A percentile compares a stretch with the other conserved stretches of the same genome.
Conservation (phyloP, 2,113 vertebrate species). For the Cricetomys ansorgei region DNA sequence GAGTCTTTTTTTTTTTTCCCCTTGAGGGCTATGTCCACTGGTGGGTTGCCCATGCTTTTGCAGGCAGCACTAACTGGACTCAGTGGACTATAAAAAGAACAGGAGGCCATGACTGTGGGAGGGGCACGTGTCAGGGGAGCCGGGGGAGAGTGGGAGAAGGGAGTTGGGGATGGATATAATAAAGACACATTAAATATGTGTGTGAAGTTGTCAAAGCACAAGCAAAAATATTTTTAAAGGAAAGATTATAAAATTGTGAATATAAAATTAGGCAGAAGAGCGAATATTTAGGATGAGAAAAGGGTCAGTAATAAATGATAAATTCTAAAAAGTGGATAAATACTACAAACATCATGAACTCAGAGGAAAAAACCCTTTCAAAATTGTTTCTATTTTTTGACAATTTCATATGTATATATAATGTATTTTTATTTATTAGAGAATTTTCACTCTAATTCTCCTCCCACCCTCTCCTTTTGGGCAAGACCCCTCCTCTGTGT, state of each 20-base stretch:
- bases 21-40: not conserved
- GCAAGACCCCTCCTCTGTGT: not conserved
- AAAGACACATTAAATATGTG: not conserved
- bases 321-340: not conserved
- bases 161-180: not conserved
- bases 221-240: not conserved
- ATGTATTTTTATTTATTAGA: too few species aligned
- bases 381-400: not conserved
- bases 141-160: not conserved
- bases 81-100: not conserved
- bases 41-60: not conserved
- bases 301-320: not conserved
- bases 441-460: not conserved
- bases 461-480: too few species aligned
- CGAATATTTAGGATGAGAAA: conserved; percentile 1
- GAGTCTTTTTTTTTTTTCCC: not conserved
- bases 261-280: not conserved
- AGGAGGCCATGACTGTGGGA: not conserved
- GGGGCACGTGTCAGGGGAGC: not conserved
- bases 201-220: not conserved
- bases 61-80: not conserved
- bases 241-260: not conserved
- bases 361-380: not conserved
- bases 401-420: not conserved
- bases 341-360: not conserved